A percentile compares a stretch with the other conserved stretches of the same genome.
Evolutionary conservation across 2,888 invertebrate genomes (phyloP).

Genomic region (Luperina testacea): DNA sequence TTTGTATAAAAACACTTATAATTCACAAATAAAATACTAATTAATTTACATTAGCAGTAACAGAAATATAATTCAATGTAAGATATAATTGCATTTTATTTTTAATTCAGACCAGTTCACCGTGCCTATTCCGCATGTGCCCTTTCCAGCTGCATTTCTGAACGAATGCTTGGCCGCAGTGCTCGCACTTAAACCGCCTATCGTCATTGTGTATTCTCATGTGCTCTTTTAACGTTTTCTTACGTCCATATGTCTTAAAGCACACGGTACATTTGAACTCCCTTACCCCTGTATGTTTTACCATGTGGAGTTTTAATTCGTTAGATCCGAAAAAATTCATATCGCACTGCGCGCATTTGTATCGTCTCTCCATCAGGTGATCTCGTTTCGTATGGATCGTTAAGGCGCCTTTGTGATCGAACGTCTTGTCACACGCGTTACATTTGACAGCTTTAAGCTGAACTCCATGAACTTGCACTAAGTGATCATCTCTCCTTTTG

Average conservation of each 20-base stretch:
- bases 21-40: constrained; percentile 9
- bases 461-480: constrained; percentile 75
- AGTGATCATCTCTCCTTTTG: constrained; percentile 75
- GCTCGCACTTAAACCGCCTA: constrained; percentile 68
- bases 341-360: constrained; percentile 77
- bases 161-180: constrained; percentile 69
- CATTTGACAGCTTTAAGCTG: constrained; percentile 72
- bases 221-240: constrained; percentile 72
- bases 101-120: constrained; percentile 49
- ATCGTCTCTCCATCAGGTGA: constrained; percentile 77
- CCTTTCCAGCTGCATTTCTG: constrained; percentile 73
- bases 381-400: constrained; percentile 77
- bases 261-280: constrained; percentile 75
- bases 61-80: constrained; percentile 9
- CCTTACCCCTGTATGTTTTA: constrained; percentile 71
- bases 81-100: background rate
- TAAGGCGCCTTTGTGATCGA: constrained; percentile 71
- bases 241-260: constrained; percentile 72
- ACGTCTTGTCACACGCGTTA: constrained; percentile 76
- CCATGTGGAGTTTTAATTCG: constrained; percentile 73
- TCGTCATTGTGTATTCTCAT: constrained; percentile 75
- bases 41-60: background rate
- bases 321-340: constrained; percentile 75
- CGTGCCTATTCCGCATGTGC: constrained; percentile 70
- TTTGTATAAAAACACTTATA: constrained; percentile 19